These are phyloP conservation scores for Zonitis immaculata DNA, from an alignment of 2,888 invertebrate species.

Conservation along the genomic window DNA sequence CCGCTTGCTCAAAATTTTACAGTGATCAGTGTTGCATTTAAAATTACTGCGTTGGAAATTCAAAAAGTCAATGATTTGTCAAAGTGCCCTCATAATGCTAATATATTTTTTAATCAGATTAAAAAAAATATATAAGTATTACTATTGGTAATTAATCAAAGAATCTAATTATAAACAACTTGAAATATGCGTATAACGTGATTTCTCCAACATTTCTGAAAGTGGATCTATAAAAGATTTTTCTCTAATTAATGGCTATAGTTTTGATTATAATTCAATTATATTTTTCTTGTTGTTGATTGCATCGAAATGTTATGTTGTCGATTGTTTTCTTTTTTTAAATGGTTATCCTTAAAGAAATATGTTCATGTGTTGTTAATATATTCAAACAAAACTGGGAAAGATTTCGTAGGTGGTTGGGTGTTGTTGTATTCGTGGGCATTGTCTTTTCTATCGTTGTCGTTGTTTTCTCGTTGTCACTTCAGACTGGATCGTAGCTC, in stretches of 20 bases:
- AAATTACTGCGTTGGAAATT: no score
- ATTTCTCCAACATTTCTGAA: background rate
- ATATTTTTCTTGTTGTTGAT: background rate
- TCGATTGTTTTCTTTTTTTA: no score
- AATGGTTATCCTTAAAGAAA: conserved; percentile 35
- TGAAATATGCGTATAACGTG: background rate
- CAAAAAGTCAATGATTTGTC: no score
- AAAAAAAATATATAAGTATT: no score
- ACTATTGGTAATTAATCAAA: background rate
- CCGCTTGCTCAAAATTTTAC: no score
- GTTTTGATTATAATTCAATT: no score
- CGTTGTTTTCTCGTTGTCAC: conserved; percentile 30
- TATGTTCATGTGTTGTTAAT: conserved; percentile 44
- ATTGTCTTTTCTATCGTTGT: conserved; percentile 28
- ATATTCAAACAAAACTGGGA: conserved; percentile 42
- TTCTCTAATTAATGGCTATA: no score
- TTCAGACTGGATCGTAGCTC: conserved; percentile 34
- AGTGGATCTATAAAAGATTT: no score
- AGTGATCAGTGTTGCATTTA: no score
- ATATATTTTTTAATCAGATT: no score
- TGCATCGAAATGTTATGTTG: no score
- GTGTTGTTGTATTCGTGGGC: conserved; percentile 29
- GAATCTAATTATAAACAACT: background rate
- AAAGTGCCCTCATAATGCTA: no score
- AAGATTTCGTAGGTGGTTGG: conserved; percentile 34